Evolutionary conservation across 2,888 invertebrate genomes (phyloP), one percentile per base, ranked within the genome.

Genomic region (Thumatha senex): DNA sequence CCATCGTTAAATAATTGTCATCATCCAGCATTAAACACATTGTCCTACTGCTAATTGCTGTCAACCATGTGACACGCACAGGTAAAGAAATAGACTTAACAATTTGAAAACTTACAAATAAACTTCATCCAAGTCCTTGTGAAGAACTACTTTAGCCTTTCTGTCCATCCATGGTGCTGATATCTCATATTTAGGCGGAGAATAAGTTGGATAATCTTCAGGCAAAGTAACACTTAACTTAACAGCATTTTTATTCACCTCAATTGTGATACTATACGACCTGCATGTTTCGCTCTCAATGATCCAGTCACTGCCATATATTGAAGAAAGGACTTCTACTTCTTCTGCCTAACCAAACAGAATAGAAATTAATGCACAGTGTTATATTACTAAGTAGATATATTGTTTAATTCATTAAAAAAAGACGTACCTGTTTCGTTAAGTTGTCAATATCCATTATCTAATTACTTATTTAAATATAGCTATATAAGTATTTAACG

Each of bases 81-180:
- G 8, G 30, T 30, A 30, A 30, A 30, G 30, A 30, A 5, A 30
- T 30, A 10, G 2, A 10, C 3, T 31, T 7, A 10, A 7, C 36
- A 33, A n/a, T 31, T 31, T 33, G 59, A 61, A 63, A 73, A 91
- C 93, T 91, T 92, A 96, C 96, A 94, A 83, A 82, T 94, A 95
- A 58, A 95, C 90, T 66, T 94, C 92, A 67, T 95, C 92, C 67
- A 96, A 86, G 14, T 91, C 83, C 51, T 81, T 77, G 50, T 90
- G 88, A 1, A 96, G 82, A 34, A 86, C 74, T 52, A 86, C 83
- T 73, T 95, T 95, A 38, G 92, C 91, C 38, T 89, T 82, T 46
- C 93, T 89, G 44, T 92, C 89, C 79, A 96, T 89, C 92, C 94
- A 93, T 0, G 96, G 96, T 0, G 96, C 96, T 46, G 95, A 94